Evolutionary conservation across 2,113 vertebrate genomes (phyloP).

Genomic region (Dasyurus viverrinus): DNA sequence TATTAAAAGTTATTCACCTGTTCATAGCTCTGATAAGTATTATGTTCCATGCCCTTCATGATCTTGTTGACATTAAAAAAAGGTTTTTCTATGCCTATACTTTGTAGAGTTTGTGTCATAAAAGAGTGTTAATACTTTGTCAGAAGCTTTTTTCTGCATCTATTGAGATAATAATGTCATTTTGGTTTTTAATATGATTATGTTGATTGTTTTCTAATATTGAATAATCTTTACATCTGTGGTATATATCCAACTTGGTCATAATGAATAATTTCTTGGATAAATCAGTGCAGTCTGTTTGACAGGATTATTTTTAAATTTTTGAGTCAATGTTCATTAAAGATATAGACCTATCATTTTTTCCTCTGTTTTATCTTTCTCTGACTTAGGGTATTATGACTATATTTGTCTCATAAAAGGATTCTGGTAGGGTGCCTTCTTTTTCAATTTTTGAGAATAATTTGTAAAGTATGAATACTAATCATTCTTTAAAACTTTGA

Average conservation of each 20-base stretch:
- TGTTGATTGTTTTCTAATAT: not conserved
- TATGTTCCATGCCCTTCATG: not conserved
- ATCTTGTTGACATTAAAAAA: not conserved
- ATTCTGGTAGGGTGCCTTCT: not conserved
- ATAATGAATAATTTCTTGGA: not conserved
- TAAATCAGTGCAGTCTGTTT: not conserved
- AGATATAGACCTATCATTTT: not conserved
- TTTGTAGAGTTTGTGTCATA: not conserved
- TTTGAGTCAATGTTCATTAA: not conserved
- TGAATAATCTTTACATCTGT: not conserved
- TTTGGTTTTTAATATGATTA: not conserved
- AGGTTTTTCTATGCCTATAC: not conserved
- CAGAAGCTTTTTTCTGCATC: not conserved
- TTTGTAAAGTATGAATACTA: not conserved
- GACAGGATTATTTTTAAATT: not conserved
- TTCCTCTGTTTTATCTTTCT: not conserved
- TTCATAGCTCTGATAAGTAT: not conserved
- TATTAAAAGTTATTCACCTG: not conserved
- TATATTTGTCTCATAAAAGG: not conserved
- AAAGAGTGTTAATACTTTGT: not conserved
- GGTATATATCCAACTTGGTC: not conserved
- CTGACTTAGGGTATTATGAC: not conserved
- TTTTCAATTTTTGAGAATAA: not conserved
- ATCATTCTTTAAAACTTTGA: conserved; percentile 2
- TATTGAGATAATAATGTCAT: not conserved